Evolutionary conservation across 2,113 vertebrate genomes (phyloP), one percentile per base, ranked within the genome.

Genomic region (Crotalus helleri): DNA sequence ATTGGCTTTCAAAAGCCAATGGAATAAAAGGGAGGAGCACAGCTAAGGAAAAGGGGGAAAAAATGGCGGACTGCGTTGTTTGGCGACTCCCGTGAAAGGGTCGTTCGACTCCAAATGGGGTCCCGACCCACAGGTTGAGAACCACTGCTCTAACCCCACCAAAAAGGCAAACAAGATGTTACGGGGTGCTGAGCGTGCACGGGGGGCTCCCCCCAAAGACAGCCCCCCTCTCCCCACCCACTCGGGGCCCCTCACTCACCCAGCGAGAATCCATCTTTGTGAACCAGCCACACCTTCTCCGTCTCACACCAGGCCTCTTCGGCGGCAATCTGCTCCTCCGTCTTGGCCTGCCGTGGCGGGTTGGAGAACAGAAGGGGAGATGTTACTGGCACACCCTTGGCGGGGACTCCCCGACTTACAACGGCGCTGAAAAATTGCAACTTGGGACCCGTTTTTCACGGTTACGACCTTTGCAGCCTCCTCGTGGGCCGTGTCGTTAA

Each of bases 221-320:
- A 7, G 64, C 53, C 51, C 54, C 49, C 21, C 21, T 8, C 39
- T n/a, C 87, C 49, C 13, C 49, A 1, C 2, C 12, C 23, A 2
- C 49, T 2, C 1, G 49, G 24, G 49, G 4, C 5, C 29, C n/a
- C 0, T 2, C 21, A 5, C 98, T 97, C 96, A 99, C 99, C 99
- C 94, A 99, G 96, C n/a, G 99, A 99, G 97, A 99, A 99, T 90
- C 99, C 99, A 90, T 99, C 98, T 95, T 98, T 99, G 97, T 99
- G 99, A 96, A 99, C 98, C 93, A 99, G 98, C 99, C 99, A 99
- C 96, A 99, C 98, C 94, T 99, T 99, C 95, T 99, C 99, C 0
- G 99, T 98, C 96, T 99, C 99, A 3, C 98, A 99, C 99, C 99
- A 99, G 93, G 98, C 98, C 96, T 99, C 99, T 95, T 99, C 99